A percentile compares a stretch with the other conserved stretches of the same genome.
These are phyloP conservation scores for Zaprionus africanus DNA, from an alignment of 1,140 invertebrate species.

Conservation along the genomic window DNA sequence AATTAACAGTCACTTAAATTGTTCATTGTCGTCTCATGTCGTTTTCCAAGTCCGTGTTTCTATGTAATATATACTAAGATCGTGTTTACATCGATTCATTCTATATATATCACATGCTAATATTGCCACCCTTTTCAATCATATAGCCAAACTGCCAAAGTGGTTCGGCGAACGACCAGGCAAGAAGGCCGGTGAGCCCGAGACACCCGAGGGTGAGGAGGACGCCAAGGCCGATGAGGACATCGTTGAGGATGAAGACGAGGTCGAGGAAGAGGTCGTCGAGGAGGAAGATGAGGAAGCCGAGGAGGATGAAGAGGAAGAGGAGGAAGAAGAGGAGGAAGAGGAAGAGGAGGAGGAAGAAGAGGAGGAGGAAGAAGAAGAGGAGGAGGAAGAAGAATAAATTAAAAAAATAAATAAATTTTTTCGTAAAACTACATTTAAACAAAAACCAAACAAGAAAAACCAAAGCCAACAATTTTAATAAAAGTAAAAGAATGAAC, in stretches of 20 bases:
- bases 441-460: slow-evolving; percentile 71
- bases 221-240: slow-evolving; percentile 91
- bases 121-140: not conserved
- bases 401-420: slow-evolving; percentile 85
- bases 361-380: slow-evolving; percentile 86
- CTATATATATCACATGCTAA: slow-evolving; percentile 13
- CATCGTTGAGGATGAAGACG: slow-evolving; percentile 89
- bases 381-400: slow-evolving; percentile 88
- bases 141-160: slow-evolving; percentile 93
- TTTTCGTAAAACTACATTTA: slow-evolving; percentile 83
- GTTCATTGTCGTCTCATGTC: slow-evolving; percentile 66
- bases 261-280: slow-evolving; percentile 89
- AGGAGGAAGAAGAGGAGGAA: slow-evolving; percentile 90
- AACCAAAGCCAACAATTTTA: slow-evolving; percentile 77
- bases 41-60: slow-evolving; percentile 31
- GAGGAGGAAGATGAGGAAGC: slow-evolving; percentile 90
- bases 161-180: slow-evolving; percentile 97
- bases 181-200: slow-evolving; percentile 94
- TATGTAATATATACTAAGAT: not conserved
- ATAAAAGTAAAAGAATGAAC: slow-evolving; percentile 83
- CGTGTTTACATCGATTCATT: not conserved
- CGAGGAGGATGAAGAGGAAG: slow-evolving; percentile 89
- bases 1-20: slow-evolving; percentile 35
- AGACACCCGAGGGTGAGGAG: slow-evolving; percentile 95
- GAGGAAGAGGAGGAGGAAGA: slow-evolving; percentile 88